Evolutionary conservation across 2,888 invertebrate species (phyloP).

Genomic region (Drosophila kambysellisi): DNA sequence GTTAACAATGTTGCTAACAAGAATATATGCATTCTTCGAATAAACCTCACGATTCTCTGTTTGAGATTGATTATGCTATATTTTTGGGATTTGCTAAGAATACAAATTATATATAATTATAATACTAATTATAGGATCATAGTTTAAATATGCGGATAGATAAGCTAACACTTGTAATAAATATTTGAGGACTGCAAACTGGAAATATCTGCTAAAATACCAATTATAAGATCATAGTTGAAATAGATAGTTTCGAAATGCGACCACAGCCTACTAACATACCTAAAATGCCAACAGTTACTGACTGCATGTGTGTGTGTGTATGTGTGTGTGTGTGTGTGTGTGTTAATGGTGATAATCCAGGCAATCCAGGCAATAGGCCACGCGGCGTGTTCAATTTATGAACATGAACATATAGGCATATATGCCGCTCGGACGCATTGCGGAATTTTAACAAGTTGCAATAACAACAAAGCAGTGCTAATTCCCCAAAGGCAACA

Average conservation of each 20-base stretch:
- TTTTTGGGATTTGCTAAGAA: neutral
- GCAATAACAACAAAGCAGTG: slow-evolving; percentile 72
- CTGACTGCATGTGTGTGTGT: neutral
- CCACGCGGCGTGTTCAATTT: slow-evolving; percentile 62
- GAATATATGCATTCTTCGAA: neutral
- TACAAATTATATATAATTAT: no score
- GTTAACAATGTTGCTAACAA: no score
- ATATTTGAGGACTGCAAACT: neutral
- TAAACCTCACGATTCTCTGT: no score
- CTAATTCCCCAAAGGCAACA: slow-evolving; percentile 76
- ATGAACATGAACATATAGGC: slow-evolving; percentile 58
- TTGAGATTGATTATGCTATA: neutral
- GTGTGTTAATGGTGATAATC: slow-evolving; percentile 31
- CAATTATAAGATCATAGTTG: slow-evolving; percentile 10
- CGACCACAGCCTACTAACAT: neutral
- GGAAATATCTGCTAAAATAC: neutral
- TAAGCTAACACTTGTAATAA: no score
- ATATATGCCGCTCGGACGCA: slow-evolving; percentile 39
- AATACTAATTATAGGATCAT: neutral
- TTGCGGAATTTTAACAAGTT: slow-evolving; percentile 78
- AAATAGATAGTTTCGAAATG: slow-evolving; percentile 21
- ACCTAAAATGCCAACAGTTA: neutral
- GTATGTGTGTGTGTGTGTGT: slow-evolving; percentile 16
- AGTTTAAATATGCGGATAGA: neutral
- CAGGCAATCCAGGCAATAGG: slow-evolving; percentile 29